Evolutionary conservation across 2,797 vertebrate species (phyloP).

Genomic region (Phrynocephalus vlangalii): DNA sequence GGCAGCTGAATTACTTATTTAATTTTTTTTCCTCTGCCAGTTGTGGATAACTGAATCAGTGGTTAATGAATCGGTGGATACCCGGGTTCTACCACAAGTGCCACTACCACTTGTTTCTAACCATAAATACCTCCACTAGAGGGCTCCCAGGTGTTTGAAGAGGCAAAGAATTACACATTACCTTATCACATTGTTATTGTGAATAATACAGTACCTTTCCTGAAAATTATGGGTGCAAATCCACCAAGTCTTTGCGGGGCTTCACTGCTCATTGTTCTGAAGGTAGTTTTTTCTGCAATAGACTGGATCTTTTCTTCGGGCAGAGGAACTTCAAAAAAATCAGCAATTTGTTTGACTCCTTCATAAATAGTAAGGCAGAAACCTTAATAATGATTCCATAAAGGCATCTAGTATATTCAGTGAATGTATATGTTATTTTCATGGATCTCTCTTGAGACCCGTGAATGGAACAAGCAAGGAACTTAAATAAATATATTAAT

Average conservation of each 20-base stretch:
- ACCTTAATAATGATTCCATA: not conserved
- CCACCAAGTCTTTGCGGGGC: conserved; percentile 62
- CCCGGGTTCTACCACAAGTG: not conserved
- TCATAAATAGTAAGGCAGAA: conserved; percentile 21
- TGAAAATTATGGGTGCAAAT: conserved; percentile 64
- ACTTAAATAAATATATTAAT: not conserved
- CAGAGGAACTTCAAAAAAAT: conserved; percentile 75
- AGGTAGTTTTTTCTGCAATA: conserved; percentile 64
- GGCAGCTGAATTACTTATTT: too few relatives aligned
- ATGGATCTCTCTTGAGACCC: too few relatives aligned
- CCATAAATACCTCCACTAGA: not conserved
- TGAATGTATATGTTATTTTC: too few relatives aligned
- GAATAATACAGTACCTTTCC: conserved; percentile 67
- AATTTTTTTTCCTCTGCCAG: too few relatives aligned
- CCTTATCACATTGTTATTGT: not conserved
- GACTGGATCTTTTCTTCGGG: conserved; percentile 71
- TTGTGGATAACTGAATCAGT: too few relatives aligned
- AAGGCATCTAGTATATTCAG: too few relatives aligned
- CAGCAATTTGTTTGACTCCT: conserved; percentile 70
- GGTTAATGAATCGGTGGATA: too few relatives aligned
- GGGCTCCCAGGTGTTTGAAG: not conserved
- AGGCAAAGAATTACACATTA: not conserved
- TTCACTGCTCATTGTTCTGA: conserved; percentile 65
- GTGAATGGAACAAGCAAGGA: not conserved
- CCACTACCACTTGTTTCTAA: not conserved